These are phyloP conservation scores for Hippocampus guttulatus DNA, from an alignment of 2,113 vertebrate genomes.

Conservation along the genomic window DNA sequence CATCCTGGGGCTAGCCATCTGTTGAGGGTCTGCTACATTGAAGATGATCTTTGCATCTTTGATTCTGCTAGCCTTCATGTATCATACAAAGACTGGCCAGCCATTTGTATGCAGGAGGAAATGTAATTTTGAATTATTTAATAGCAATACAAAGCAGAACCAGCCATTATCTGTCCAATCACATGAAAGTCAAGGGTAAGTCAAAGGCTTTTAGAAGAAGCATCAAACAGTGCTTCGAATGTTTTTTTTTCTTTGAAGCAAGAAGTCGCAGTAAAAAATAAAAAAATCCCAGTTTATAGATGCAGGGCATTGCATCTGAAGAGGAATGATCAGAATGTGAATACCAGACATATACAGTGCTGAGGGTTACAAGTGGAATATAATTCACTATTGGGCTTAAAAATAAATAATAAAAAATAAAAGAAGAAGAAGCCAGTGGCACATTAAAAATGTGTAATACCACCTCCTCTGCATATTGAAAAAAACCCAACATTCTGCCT, in stretches of 20 bases:
- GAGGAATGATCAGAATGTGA: constrained; percentile 36
- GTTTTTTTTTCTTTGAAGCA: background rate
- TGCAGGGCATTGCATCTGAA: constrained; percentile 54
- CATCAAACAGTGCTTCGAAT: constrained; percentile 13
- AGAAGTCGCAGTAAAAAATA: no score
- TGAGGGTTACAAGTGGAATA: background rate
- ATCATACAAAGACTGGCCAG: background rate
- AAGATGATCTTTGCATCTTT: constrained; percentile 27
- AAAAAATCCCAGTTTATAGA: constrained; percentile 10
- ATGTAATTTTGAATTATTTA: constrained; percentile 1
- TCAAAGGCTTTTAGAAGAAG: constrained; percentile 22
- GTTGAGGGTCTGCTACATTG: constrained; percentile 18
- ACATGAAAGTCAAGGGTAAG: constrained; percentile 6
- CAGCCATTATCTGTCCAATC: constrained; percentile 19
- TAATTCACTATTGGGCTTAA: constrained; percentile 1
- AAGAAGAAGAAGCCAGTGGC: constrained; percentile 1
- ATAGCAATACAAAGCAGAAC: constrained; percentile 1
- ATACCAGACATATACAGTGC: background rate
- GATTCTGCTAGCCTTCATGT: constrained; percentile 29
- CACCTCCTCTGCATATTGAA: background rate
- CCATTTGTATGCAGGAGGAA: background rate
- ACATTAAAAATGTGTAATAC: background rate
- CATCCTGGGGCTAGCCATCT: constrained; percentile 50
- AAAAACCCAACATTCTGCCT: constrained; percentile 20
- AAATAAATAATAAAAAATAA: constrained; percentile 18